These are phyloP conservation scores for Strix occidentalis DNA, from an alignment of 2,797 vertebrate species.

Conservation along the genomic window DNA sequence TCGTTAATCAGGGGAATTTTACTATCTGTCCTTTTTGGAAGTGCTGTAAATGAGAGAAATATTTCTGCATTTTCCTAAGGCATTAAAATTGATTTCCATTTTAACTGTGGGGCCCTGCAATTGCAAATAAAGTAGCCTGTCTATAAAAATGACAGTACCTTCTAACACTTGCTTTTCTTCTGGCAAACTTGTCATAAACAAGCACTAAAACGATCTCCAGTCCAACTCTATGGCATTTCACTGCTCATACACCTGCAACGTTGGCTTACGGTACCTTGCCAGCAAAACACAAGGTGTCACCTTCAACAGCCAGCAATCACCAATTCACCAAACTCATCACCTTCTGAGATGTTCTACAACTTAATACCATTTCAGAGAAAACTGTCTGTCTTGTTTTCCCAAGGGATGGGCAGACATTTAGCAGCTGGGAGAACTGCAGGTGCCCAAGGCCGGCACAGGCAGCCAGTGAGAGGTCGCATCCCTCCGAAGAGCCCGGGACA, in stretches of 20 bases:
- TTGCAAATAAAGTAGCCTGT: conserved; percentile 56
- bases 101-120: conserved; percentile 44
- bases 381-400: conserved; percentile 26
- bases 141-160: conserved; percentile 33
- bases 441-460: neutral
- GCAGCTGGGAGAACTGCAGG: conserved; percentile 49
- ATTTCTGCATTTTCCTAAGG: conserved; percentile 45
- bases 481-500: conserved; percentile 13
- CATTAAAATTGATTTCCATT: conserved; percentile 69
- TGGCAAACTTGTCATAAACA: neutral
- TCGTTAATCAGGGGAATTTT: conserved; percentile 46
- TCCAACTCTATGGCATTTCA: neutral
- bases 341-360: neutral
- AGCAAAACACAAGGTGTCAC: neutral
- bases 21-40: conserved; percentile 26
- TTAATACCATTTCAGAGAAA: neutral
- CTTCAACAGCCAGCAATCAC: neutral
- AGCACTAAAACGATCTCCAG: neutral
- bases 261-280: neutral
- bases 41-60: conserved; percentile 62
- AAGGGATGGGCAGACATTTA: neutral
- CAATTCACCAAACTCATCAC: neutral
- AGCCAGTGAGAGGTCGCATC: neutral
- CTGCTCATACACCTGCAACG: neutral
- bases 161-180: conserved; percentile 51